Conservation (phyloP, 2,888 invertebrate genomes). For the Athalia rosae region DNA sequence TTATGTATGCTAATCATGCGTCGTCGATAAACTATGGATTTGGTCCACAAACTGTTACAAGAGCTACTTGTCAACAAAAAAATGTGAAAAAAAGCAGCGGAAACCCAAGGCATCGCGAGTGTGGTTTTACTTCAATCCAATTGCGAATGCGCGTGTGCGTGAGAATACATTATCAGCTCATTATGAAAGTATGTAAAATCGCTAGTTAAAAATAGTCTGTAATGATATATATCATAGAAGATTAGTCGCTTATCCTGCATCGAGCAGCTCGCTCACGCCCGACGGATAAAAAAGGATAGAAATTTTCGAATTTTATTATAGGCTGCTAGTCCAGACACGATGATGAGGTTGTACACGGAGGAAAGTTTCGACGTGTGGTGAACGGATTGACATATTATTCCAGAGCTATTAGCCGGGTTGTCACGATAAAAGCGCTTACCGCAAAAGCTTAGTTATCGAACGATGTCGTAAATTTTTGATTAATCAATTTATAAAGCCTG, state of each 20-base stretch:
- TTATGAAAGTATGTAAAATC: conserved; percentile 31
- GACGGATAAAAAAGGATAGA: neutral
- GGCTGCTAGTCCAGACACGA: conserved; percentile 19
- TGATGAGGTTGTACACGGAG: conserved; percentile 14
- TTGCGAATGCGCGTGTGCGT: too few species aligned
- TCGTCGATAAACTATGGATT: too few species aligned
- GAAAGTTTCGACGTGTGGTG: conserved; percentile 9
- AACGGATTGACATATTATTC: conserved; percentile 48
- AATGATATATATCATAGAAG: conserved; percentile 45
- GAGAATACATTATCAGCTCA: neutral
- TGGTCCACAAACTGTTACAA: too few species aligned
- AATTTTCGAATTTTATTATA: conserved; percentile 4
- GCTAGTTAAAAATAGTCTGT: conserved; percentile 36
- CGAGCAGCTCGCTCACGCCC: neutral
- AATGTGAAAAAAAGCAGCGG: too few species aligned
- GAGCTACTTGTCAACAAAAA: too few species aligned
- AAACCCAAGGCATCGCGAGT: too few species aligned
- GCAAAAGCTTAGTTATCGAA: conserved; percentile 48
- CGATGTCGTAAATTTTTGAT: conserved; percentile 48
- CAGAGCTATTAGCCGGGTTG: conserved; percentile 46
- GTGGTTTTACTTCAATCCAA: too few species aligned
- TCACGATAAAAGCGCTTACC: conserved; percentile 45
- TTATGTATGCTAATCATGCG: too few species aligned
- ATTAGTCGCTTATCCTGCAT: conserved; percentile 32
- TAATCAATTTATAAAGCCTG: conserved; percentile 48